A percentile compares a stretch with the other conserved stretches of the same genome.
Conservation (phyloP, 2,797 vertebrate genomes). For the Premnoplex brunnescens region DNA sequence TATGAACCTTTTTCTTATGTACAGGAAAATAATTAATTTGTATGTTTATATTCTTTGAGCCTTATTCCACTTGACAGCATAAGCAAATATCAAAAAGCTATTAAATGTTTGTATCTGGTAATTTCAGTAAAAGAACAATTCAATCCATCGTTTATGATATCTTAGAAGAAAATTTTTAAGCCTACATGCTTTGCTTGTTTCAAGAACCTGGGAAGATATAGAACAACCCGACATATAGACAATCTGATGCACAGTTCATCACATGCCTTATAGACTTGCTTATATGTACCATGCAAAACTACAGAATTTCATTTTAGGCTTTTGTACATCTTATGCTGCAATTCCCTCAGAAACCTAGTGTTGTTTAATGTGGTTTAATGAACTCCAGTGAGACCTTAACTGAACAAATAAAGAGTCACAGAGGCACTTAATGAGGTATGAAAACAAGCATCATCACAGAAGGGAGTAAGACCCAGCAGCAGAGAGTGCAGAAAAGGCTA, state of each 20-base stretch:
- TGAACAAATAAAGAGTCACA: background rate
- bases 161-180: background rate
- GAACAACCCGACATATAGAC: background rate
- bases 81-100: background rate
- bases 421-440: background rate
- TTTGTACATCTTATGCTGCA: background rate
- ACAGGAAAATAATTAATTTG: background rate
- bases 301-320: background rate
- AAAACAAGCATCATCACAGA: background rate
- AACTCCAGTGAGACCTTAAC: background rate
- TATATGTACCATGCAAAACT: background rate
- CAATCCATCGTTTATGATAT: background rate
- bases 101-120: background rate
- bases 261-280: background rate
- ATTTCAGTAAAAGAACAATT: background rate
- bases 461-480: background rate
- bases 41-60: background rate
- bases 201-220: background rate
- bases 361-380: conserved; percentile 2
- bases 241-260: background rate
- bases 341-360: background rate
- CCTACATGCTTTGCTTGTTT: background rate
- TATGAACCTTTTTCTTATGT: background rate
- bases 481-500: background rate
- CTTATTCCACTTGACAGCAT: background rate